Percentiles rank a stretch among this genome's conserved stretches.
Evolutionary conservation across 2,797 vertebrate species (phyloP).

Genomic region (Parauchenoglanis ngamensis): DNA sequence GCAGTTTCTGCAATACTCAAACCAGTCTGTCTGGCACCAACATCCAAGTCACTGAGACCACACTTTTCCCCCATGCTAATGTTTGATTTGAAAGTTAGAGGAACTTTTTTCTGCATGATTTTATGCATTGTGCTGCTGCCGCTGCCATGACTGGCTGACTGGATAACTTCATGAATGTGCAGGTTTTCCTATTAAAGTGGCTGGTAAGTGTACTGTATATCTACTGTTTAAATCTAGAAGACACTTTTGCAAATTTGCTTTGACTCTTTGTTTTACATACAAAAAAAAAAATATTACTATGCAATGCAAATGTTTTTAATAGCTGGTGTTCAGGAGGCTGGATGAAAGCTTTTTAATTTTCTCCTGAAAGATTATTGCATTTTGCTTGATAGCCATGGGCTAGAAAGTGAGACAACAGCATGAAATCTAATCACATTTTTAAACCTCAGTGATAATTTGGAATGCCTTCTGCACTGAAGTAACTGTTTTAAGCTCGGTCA

Average conservation of each 20-base stretch:
- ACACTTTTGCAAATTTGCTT: not conserved
- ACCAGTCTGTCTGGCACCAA: not conserved
- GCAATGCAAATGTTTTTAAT: not conserved
- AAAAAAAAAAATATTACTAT: not conserved
- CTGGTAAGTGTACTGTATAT: not conserved
- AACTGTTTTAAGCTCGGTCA: not conserved
- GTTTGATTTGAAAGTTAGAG: not conserved
- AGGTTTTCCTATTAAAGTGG: not conserved
- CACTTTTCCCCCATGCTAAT: not conserved
- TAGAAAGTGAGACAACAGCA: not conserved
- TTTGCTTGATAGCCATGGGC: not conserved
- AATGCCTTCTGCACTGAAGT: too few relatives aligned
- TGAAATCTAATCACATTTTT: not conserved
- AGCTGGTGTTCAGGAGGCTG: not conserved
- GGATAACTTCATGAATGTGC: not conserved
- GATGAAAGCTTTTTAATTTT: constrained; percentile 7
- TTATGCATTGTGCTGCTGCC: not conserved
- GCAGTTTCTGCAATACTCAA: not conserved
- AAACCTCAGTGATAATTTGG: not conserved
- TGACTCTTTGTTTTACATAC: not conserved
- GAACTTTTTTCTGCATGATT: not conserved
- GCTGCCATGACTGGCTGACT: not conserved
- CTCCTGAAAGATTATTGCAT: not conserved
- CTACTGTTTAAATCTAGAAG: not conserved
- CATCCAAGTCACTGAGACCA: not conserved